These are phyloP conservation scores for Agriopis leucophaearia DNA, from an alignment of 2,888 invertebrate genomes.

Conservation along the genomic window DNA sequence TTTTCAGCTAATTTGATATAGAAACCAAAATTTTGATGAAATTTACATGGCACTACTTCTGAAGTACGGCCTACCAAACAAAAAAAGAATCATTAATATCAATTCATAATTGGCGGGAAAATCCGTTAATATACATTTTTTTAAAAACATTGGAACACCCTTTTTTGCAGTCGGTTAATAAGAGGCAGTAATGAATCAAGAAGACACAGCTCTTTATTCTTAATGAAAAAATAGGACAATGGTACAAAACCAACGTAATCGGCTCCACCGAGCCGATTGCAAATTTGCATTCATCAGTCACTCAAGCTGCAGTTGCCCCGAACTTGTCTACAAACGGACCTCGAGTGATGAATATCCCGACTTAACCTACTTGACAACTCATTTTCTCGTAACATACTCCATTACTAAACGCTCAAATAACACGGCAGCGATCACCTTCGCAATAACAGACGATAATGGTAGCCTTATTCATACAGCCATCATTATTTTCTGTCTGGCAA, in stretches of 20 bases:
- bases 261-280: constrained; percentile 19
- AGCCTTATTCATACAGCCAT: constrained; percentile 81
- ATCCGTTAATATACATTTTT: too few relatives aligned
- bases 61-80: too few relatives aligned
- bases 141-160: too few relatives aligned
- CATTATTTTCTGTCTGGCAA: constrained; percentile 86
- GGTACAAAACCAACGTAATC: not conserved
- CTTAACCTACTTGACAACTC: constrained; percentile 80
- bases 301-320: constrained; percentile 49
- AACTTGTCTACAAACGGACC: constrained; percentile 54
- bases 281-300: constrained; percentile 57
- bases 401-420: constrained; percentile 82
- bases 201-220: not conserved
- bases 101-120: too few relatives aligned
- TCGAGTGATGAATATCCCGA: constrained; percentile 72
- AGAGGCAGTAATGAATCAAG: not conserved
- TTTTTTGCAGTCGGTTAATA: too few relatives aligned
- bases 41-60: too few relatives aligned
- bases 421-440: constrained; percentile 81
- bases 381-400: constrained; percentile 82
- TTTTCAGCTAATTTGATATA: too few relatives aligned
- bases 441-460: constrained; percentile 77
- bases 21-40: too few relatives aligned
- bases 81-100: too few relatives aligned
- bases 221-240: not conserved